phyloP scores from a whole-genome alignment of 2,797 vertebrate genomes.

The Sebastes vulpes region DNA sequence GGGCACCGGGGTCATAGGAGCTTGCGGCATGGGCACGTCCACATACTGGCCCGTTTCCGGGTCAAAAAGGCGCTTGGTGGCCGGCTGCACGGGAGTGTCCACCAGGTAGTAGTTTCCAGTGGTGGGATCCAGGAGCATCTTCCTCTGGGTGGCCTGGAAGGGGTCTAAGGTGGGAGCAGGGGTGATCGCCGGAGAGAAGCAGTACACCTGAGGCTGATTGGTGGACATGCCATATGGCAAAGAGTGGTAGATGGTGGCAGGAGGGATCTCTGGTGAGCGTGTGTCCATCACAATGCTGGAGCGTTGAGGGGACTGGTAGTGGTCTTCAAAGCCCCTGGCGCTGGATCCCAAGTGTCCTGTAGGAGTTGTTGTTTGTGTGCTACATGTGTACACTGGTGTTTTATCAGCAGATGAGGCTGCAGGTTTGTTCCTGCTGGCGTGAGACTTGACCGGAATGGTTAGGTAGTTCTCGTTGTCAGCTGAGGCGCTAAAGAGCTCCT shows the following conservation, averaged over 20 bases:
- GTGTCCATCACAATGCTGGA: slow-evolving; percentile 75
- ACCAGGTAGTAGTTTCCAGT: slow-evolving; percentile 96
- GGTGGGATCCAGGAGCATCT: slow-evolving; percentile 95
- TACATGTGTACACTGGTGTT: slow-evolving; percentile 44
- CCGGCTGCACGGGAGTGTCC: slow-evolving; percentile 90
- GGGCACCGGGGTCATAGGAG: slow-evolving; percentile 78
- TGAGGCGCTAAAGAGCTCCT: slow-evolving; percentile 22
- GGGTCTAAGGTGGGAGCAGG: slow-evolving; percentile 80
- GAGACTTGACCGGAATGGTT: slow-evolving; percentile 89
- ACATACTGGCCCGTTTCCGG: slow-evolving; percentile 97
- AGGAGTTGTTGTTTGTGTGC: slow-evolving; percentile 27
- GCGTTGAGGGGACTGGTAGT: slow-evolving; percentile 41
- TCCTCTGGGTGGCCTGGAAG: slow-evolving; percentile 91
- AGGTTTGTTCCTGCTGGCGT: slow-evolving; percentile 33
- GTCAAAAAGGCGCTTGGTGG: slow-evolving; percentile 93
- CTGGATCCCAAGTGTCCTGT: not conserved
- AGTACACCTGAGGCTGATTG: slow-evolving; percentile 85
- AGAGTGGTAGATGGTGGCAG: slow-evolving; percentile 88
- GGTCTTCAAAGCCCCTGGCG: slow-evolving; percentile 60
- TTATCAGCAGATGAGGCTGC: slow-evolving; percentile 37
- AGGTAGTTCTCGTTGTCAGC: slow-evolving; percentile 90
- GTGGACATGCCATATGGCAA: slow-evolving; percentile 82
- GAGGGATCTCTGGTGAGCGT: slow-evolving; percentile 74
- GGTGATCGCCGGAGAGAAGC: slow-evolving; percentile 86
- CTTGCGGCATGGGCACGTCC: slow-evolving; percentile 90